Percentiles rank a stretch among this genome's conserved stretches.
Conservation (phyloP, 2,797 vertebrate genomes). For the Lepilemur septentrionalis region DNA sequence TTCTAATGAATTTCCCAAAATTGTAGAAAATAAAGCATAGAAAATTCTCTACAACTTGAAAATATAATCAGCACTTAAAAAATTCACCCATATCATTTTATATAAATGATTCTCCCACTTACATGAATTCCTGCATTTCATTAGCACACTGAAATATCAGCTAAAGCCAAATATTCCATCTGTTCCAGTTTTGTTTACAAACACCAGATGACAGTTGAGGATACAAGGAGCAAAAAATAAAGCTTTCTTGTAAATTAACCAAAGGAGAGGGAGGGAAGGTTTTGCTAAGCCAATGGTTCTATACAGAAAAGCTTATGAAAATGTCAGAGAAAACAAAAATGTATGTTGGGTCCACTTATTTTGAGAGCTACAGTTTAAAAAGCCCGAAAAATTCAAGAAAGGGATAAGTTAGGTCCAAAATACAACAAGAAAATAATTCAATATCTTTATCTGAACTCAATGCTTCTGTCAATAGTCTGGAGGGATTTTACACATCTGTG, state of each 20-base stretch:
- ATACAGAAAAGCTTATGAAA: not conserved
- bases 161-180: constrained; percentile 15
- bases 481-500: not conserved
- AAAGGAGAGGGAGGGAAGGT: not conserved
- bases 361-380: not conserved
- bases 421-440: not conserved
- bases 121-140: constrained; percentile 14
- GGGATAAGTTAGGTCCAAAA: not conserved
- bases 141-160: not conserved
- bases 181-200: constrained; percentile 31
- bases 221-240: not conserved
- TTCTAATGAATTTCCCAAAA: not conserved
- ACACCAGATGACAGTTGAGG: not conserved
- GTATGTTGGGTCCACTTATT: not conserved
- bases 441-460: not conserved
- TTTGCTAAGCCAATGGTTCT: not conserved
- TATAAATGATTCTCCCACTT: not conserved
- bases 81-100: not conserved
- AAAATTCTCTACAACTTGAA: not conserved
- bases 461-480: not conserved
- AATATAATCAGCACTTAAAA: not conserved
- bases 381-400: not conserved
- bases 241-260: not conserved
- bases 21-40: not conserved
- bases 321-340: not conserved